These are phyloP conservation scores for Drosophila biarmipes DNA, from an alignment of 1,140 invertebrate species.

Conservation along the genomic window DNA sequence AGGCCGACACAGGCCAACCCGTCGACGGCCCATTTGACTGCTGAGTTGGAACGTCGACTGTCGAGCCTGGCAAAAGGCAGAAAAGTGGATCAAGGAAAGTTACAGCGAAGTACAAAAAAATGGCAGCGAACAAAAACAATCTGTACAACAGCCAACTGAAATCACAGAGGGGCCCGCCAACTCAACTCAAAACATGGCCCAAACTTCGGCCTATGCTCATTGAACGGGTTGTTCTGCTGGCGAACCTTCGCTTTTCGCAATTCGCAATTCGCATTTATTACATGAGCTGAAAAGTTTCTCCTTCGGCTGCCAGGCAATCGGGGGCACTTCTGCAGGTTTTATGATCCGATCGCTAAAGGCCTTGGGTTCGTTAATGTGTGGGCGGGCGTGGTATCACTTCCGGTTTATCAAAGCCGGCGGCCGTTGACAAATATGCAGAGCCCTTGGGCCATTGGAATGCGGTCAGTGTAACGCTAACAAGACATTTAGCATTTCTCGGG, in stretches of 20 bases:
- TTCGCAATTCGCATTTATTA: constrained; percentile 68
- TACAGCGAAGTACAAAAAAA: constrained; percentile 27
- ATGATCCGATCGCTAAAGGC: constrained; percentile 69
- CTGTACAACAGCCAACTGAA: constrained; percentile 42
- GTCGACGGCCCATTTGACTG: constrained; percentile 63
- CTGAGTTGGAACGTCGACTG: constrained; percentile 63
- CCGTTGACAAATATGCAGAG: constrained; percentile 75
- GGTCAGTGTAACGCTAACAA: constrained; percentile 75
- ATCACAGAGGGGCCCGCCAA: constrained; percentile 52
- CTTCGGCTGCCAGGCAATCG: constrained; percentile 38
- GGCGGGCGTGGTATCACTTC: constrained; percentile 58
- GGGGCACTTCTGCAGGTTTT: constrained; percentile 65
- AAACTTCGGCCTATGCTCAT: constrained; percentile 72
- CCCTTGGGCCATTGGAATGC: constrained; percentile 66
- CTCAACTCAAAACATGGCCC: constrained; percentile 47
- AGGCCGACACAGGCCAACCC: constrained; percentile 35
- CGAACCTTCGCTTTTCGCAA: constrained; percentile 30
- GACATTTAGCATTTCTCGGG: constrained; percentile 72
- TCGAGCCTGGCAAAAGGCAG: constrained; percentile 39
- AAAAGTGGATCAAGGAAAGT: constrained; percentile 79
- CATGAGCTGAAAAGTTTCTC: constrained; percentile 67
- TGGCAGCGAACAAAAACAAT: constrained; percentile 46
- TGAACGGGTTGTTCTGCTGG: constrained; percentile 26
- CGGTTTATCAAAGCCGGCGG: constrained; percentile 59
- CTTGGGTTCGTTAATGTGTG: constrained; percentile 4